Evolutionary conservation across 2,113 vertebrate species (phyloP).

Genomic region (Pseudorhombus dupliciocellatus): DNA sequence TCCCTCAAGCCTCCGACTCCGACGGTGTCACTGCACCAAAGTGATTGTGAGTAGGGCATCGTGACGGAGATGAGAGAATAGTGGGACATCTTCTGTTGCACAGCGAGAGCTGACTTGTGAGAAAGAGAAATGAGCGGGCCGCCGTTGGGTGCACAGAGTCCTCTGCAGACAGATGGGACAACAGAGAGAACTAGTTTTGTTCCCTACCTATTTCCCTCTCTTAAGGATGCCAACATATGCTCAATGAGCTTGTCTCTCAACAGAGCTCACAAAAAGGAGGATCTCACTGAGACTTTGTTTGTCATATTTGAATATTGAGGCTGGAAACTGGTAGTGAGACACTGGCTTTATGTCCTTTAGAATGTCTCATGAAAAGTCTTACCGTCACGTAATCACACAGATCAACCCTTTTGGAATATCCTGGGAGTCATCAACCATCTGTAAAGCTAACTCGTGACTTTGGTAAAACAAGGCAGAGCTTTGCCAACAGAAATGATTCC

Average conservation of each 20-base stretch:
- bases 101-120: constrained; percentile 64
- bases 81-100: constrained; percentile 60
- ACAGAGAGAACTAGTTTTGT: constrained; percentile 65
- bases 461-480: constrained; percentile 29
- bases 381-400: neutral
- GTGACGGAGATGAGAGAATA: constrained; percentile 56
- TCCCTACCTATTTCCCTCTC: constrained; percentile 67
- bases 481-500: constrained; percentile 18
- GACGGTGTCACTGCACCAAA: constrained; percentile 43
- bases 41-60: constrained; percentile 22
- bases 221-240: constrained; percentile 70
- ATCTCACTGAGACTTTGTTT: constrained; percentile 46
- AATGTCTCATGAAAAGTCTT: neutral
- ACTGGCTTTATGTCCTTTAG: constrained; percentile 11
- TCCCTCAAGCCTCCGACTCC: constrained; percentile 26
- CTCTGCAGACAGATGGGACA: constrained; percentile 77
- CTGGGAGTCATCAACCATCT: constrained; percentile 12
- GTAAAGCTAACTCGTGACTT: constrained; percentile 14
- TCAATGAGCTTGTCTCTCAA: constrained; percentile 60
- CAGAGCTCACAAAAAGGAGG: constrained; percentile 44
- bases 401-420: neutral
- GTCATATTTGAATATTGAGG: constrained; percentile 29
- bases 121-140: constrained; percentile 54
- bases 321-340: constrained; percentile 23
- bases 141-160: constrained; percentile 62